Evolutionary conservation across 2,888 invertebrate species (phyloP).

Genomic region (Oegoconia quadripuncta): DNA sequence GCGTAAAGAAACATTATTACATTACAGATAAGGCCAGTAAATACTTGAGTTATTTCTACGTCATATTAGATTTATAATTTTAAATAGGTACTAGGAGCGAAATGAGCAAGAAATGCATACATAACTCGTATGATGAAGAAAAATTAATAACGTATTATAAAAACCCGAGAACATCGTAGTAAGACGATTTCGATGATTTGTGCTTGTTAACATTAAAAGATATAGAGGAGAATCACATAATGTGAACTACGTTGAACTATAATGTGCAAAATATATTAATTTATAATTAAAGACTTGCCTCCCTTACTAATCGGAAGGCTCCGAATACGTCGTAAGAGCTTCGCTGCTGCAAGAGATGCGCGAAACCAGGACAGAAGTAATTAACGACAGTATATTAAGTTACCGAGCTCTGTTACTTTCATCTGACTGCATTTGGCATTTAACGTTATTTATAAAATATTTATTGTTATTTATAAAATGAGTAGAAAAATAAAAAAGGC

Average conservation of each 20-base stretch:
- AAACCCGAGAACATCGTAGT: background rate
- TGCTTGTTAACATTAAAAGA: slow-evolving; percentile 25
- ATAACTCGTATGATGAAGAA: background rate
- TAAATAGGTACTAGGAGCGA: slow-evolving; percentile 57
- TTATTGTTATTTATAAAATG: background rate
- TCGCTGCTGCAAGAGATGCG: background rate
- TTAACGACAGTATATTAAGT: no score
- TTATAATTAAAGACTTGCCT: slow-evolving; percentile 27
- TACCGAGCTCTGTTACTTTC: background rate
- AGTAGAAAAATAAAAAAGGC: background rate
- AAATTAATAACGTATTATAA: background rate
- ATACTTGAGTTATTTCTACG: slow-evolving; percentile 70
- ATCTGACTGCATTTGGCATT: background rate
- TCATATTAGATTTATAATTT: slow-evolving; percentile 56
- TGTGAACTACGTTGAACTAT: slow-evolving; percentile 52
- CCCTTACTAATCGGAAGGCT: slow-evolving; percentile 5
- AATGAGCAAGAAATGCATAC: slow-evolving; percentile 58
- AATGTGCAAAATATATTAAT: slow-evolving; percentile 46
- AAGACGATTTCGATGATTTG: slow-evolving; percentile 20
- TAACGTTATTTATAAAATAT: background rate
- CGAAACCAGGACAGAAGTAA: background rate
- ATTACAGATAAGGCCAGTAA: slow-evolving; percentile 67
- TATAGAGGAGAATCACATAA: slow-evolving; percentile 29
- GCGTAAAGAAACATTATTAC: slow-evolving; percentile 53
- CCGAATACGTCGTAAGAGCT: background rate